A percentile compares a stretch with the other conserved stretches of the same genome.
phyloP scores from a whole-genome alignment of 2,888 invertebrate genomes.

The Folsomia candida region DNA sequence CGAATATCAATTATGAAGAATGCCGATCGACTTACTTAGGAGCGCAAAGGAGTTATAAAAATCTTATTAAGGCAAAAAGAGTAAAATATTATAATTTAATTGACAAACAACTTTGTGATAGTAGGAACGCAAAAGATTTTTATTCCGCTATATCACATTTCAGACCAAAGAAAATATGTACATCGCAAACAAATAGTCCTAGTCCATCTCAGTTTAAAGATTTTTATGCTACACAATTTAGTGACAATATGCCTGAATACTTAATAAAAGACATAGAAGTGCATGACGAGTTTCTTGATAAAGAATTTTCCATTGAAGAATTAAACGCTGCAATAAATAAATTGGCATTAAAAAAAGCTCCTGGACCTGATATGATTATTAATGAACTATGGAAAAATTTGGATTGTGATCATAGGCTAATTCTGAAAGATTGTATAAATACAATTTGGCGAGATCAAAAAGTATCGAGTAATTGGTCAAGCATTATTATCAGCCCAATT shows the following conservation, averaged over 20 bases:
- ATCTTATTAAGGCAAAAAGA: neutral
- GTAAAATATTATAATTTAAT: neutral
- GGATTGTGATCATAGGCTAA: neutral
- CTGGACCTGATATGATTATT: conserved; percentile 14
- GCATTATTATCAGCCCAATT: conserved; percentile 25
- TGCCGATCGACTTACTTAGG: neutral
- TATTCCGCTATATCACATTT: conserved; percentile 2
- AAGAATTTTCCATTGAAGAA: conserved; percentile 10
- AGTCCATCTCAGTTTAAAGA: neutral
- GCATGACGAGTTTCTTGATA: conserved; percentile 1
- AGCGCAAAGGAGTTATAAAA: neutral
- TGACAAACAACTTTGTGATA: neutral
- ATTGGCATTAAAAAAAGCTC: conserved; percentile 15
- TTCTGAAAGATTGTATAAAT: conserved; percentile 12
- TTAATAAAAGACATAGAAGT: neutral
- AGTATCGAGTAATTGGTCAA: neutral
- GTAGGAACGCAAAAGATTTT: neutral
- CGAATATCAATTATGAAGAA: neutral
- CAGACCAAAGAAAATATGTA: neutral
- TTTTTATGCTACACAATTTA: neutral
- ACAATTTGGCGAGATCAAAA: conserved; percentile 6
- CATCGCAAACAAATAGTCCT: neutral
- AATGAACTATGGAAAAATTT: conserved; percentile 22
- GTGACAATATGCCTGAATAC: neutral
- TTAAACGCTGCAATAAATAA: conserved; percentile 11